Evolutionary conservation across 2,113 vertebrate genomes (phyloP).

Genomic region (Albula glossodonta): DNA sequence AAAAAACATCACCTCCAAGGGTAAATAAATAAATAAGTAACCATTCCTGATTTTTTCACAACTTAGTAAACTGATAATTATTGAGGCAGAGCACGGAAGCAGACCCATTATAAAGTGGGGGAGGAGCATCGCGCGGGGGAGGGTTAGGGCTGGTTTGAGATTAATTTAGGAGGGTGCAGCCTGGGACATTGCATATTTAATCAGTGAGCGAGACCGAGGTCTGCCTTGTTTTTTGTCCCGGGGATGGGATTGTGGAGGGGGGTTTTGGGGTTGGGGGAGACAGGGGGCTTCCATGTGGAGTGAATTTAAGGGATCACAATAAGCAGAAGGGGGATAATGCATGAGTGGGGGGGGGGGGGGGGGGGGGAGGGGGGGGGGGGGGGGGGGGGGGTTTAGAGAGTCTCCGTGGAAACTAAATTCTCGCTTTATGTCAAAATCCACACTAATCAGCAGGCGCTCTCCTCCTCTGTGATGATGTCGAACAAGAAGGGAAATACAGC

Average conservation of each 20-base stretch:
- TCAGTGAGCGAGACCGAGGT: constrained; percentile 30
- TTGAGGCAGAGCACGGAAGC: constrained; percentile 26
- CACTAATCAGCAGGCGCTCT: constrained; percentile 38
- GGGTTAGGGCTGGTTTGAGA: constrained; percentile 34
- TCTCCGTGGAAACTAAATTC: constrained; percentile 44
- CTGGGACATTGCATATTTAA: constrained; percentile 41
- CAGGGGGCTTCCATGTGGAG: constrained; percentile 9
- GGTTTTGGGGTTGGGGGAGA: neutral
- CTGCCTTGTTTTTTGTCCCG: constrained; percentile 31
- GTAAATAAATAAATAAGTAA: neutral
- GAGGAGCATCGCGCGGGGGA: constrained; percentile 6
- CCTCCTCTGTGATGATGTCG: constrained; percentile 10
- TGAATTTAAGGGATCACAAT: constrained; percentile 34
- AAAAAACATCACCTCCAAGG: neutral
- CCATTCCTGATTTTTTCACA: constrained; percentile 29
- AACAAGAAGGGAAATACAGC: constrained; percentile 26
- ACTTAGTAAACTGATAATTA: constrained; percentile 41
- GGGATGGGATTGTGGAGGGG: constrained; percentile 18
- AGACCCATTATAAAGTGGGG: constrained; percentile 20
- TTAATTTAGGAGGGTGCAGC: constrained; percentile 44
- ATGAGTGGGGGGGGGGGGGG: neutral
- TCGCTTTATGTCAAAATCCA: constrained; percentile 42
- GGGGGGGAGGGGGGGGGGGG: neutral
- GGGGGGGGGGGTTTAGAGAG: constrained; percentile 17
- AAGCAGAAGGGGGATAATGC: neutral